Evolutionary conservation across 1,140 invertebrate species (phyloP), one percentile per base, ranked within the genome.

Genomic region (Protaetia brevitarsis): DNA sequence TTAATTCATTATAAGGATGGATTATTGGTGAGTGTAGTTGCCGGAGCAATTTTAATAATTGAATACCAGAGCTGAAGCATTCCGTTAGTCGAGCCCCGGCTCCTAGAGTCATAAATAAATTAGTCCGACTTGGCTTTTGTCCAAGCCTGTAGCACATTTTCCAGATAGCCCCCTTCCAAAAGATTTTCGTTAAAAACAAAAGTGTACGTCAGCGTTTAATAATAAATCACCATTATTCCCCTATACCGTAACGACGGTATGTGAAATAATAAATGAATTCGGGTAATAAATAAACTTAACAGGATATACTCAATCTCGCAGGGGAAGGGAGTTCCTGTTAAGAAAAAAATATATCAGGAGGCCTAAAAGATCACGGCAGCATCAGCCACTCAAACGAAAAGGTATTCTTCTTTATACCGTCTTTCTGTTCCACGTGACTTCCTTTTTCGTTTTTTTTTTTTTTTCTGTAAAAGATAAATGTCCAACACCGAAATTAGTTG

Each of bases 151-250:
- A 19, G 41, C 41, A 16, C 34, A 37, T 37, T 10, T 37, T 10
- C 34, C 16, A 5, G 34, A 37, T 45, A 45, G 41, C 41, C 41
- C n/a, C n/a, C n/a, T n/a, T 45, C 23, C 10, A 2, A 45, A 45
- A 45, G 41, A 19, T 45, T 37, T 45, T 45, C 41, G 41, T 21
- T 45, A 45, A 45, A 45, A 45, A 45, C 41, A 45, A 45, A 45
- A 45, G 41, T 45, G 10, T 45, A 45, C 41, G 41, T 45, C 41
- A 45, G n/a, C 16, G n/a, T 19, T 45, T 19, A 45, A 45, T 45
- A 45, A 45, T 45, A 45, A 45, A 45, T 45, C 41, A 45, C 41
- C 41, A 45, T 45, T 45, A 45, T 45, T 45, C 41, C n/a, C n/a
- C 41, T 2, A 45, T 45, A 45, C 41, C 5, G 19, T 45, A 45